phyloP scores from a whole-genome alignment of 2,888 invertebrate species.

The Dryocosmus kuriphilus region DNA sequence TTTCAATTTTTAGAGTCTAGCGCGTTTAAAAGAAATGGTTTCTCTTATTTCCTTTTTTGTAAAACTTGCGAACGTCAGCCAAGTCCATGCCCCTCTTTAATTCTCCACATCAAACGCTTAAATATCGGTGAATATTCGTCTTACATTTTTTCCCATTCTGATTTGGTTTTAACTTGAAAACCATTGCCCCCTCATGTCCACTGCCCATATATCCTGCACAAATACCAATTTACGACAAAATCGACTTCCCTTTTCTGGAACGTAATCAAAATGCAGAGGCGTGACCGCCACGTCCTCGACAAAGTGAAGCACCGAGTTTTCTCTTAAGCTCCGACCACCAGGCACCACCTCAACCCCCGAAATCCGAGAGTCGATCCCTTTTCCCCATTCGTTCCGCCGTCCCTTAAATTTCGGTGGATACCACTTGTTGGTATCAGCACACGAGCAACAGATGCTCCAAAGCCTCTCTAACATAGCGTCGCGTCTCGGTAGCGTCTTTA shows the following conservation, averaged over 20 bases:
- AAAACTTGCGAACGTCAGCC: too few relatives aligned
- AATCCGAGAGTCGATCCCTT: conserved; percentile 46
- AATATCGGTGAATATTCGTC: background rate
- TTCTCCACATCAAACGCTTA: background rate
- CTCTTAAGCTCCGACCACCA: conserved; percentile 46
- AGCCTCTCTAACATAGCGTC: conserved; percentile 42
- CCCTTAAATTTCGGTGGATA: conserved; percentile 68
- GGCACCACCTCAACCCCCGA: conserved; percentile 43
- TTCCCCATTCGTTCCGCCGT: conserved; percentile 47
- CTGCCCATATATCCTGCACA: conserved; percentile 3
- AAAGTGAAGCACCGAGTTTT: conserved; percentile 43
- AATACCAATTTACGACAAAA: background rate
- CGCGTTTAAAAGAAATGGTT: too few relatives aligned
- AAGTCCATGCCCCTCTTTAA: too few relatives aligned
- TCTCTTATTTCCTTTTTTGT: too few relatives aligned
- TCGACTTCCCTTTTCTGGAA: conserved; percentile 57
- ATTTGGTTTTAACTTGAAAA: background rate
- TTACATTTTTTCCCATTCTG: too few relatives aligned
- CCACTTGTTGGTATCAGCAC: conserved; percentile 66
- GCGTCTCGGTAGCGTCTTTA: conserved; percentile 43
- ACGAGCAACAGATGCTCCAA: conserved; percentile 68
- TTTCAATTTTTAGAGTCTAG: too few relatives aligned
- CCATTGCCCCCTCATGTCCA: background rate
- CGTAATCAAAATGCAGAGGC: conserved; percentile 68
- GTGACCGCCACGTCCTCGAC: conserved; percentile 52